Conservation (phyloP, 2,797 vertebrate species). For the Parotocinclus haroldoi region DNA sequence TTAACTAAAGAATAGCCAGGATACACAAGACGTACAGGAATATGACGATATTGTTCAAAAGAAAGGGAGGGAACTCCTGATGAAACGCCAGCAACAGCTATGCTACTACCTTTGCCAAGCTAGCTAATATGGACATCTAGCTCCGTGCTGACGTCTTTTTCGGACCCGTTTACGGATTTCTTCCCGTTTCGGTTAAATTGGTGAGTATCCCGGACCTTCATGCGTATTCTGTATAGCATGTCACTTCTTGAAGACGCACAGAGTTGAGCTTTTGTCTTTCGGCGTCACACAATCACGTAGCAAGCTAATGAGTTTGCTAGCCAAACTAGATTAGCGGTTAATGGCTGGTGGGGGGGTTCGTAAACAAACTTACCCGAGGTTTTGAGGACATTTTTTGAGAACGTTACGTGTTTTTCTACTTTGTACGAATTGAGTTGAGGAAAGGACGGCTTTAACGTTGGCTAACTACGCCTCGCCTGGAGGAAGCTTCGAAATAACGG, state of each 20-base stretch:
- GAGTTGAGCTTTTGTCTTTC: not conserved
- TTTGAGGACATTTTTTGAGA: too few relatives aligned
- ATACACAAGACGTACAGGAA: conserved; percentile 16
- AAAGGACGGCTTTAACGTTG: too few relatives aligned
- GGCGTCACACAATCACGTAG: conserved; percentile 14
- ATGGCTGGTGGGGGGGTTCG: not conserved
- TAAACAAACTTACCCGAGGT: not conserved
- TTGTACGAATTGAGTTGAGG: too few relatives aligned
- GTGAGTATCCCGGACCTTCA: conserved; percentile 30
- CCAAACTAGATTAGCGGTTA: not conserved
- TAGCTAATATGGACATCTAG: conserved; percentile 31
- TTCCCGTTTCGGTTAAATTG: conserved; percentile 20
- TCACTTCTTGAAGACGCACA: not conserved
- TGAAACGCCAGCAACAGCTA: conserved; percentile 31
- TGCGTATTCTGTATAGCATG: not conserved
- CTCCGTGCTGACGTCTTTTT: conserved; percentile 31
- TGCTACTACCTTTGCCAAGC: conserved; percentile 18
- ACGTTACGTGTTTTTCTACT: too few relatives aligned
- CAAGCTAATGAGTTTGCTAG: conserved; percentile 30
- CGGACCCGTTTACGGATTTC: conserved; percentile 22
- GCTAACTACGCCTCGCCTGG: too few relatives aligned
- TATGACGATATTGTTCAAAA: conserved; percentile 17
- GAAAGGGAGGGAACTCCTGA: conserved; percentile 32
- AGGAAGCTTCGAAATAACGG: too few relatives aligned
- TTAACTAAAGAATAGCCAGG: conserved; percentile 1